These are phyloP conservation scores for Macquaria australasica DNA, from an alignment of 2,113 vertebrate genomes.

Conservation along the genomic window DNA sequence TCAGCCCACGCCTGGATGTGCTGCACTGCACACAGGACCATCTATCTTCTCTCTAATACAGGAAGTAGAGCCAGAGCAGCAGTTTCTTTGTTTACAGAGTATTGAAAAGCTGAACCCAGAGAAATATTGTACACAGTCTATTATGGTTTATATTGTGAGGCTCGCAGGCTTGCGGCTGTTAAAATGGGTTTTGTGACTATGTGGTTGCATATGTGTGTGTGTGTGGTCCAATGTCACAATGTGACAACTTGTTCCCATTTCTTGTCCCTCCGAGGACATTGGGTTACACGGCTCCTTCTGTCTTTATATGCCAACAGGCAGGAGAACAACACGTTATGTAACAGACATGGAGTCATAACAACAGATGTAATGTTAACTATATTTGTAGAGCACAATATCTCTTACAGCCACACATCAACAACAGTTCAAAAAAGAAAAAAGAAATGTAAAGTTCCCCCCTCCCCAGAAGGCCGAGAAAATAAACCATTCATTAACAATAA, in stretches of 20 bases:
- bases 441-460: not conserved
- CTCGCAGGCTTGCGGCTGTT: constrained; percentile 5
- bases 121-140: constrained; percentile 32
- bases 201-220: not conserved
- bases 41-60: constrained; percentile 47
- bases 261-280: not conserved
- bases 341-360: not conserved
- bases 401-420: not conserved
- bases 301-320: not conserved
- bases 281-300: not conserved
- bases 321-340: not conserved
- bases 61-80: constrained; percentile 32
- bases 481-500: not conserved
- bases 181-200: constrained; percentile 29
- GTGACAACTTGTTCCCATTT: constrained; percentile 22
- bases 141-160: constrained; percentile 35
- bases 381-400: not conserved
- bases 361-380: not conserved
- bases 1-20: constrained; percentile 54
- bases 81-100: constrained; percentile 34
- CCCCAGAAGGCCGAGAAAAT: not conserved
- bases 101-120: constrained; percentile 35
- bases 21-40: constrained; percentile 43
- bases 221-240: not conserved
- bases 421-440: not conserved